These are phyloP conservation scores for Cataglyphis rosenhaueri DNA, from an alignment of 2,888 invertebrate genomes.

Conservation along the genomic window DNA sequence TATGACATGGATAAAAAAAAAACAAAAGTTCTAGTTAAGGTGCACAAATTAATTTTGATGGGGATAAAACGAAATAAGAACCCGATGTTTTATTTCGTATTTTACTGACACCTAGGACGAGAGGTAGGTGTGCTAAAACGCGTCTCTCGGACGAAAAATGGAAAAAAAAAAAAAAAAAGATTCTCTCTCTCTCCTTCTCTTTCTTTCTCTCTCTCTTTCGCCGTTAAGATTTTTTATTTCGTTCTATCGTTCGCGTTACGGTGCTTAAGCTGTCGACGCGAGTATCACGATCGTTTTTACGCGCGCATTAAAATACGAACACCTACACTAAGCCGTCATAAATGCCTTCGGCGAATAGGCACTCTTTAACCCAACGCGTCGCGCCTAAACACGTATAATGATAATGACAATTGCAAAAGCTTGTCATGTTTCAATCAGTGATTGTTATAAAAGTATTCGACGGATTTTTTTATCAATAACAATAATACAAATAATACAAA, in stretches of 20 bases:
- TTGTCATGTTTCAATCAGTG: not conserved
- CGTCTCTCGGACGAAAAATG: not conserved
- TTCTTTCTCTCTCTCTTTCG: not conserved
- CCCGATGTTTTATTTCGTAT: not conserved
- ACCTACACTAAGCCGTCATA: constrained; percentile 12
- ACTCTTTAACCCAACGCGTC: not conserved
- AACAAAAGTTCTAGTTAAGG: not conserved
- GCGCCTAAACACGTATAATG: not conserved
- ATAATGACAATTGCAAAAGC: not conserved
- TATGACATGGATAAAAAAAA: not conserved
- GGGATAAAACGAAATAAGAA: not conserved
- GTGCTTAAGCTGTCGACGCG: constrained; percentile 30
- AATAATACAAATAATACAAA: not conserved
- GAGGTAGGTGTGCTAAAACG: constrained; percentile 21
- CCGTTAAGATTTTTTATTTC: constrained; percentile 38
- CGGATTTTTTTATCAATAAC: not conserved
- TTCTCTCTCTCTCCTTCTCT: not conserved
- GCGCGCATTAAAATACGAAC: constrained; percentile 26
- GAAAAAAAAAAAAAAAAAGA: not conserved
- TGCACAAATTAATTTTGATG: constrained; percentile 4
- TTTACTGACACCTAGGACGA: constrained; percentile 17
- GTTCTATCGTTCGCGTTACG: constrained; percentile 39
- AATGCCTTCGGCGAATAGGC: not conserved
- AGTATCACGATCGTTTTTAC: constrained; percentile 26
- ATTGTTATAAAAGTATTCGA: not conserved